phyloP scores from a whole-genome alignment of 2,113 vertebrate species.

The Myiozetetes cayanensis region DNA sequence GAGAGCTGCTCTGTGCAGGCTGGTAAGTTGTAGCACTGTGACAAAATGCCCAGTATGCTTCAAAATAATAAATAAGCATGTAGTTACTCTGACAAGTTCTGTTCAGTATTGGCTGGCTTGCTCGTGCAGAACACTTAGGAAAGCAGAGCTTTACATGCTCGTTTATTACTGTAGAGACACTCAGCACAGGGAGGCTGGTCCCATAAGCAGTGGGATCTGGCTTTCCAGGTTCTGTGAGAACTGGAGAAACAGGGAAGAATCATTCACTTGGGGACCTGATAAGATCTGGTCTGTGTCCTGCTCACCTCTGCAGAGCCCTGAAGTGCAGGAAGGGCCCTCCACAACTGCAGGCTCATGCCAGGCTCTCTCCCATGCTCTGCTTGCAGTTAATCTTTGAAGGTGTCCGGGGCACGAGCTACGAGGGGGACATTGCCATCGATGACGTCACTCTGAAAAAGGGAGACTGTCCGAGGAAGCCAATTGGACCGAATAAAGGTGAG shows the following conservation, averaged over 20 bases:
- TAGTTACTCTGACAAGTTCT: neutral
- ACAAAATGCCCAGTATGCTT: neutral
- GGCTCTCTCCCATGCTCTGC: slow-evolving; percentile 1
- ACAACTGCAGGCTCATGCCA: neutral
- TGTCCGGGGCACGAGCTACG: slow-evolving; percentile 85
- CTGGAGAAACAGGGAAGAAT: neutral
- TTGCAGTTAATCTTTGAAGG: slow-evolving; percentile 94
- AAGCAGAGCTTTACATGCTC: neutral
- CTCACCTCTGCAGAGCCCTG: neutral
- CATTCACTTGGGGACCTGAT: neutral
- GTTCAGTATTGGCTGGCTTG: neutral
- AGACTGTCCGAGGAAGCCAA: slow-evolving; percentile 82
- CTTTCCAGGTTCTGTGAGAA: neutral
- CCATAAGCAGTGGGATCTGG: neutral
- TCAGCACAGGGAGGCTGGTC: neutral
- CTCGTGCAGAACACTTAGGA: neutral
- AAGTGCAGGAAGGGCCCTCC: neutral
- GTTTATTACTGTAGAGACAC: neutral
- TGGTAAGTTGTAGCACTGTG: neutral
- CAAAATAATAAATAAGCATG: slow-evolving; percentile 7
- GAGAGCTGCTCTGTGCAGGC: neutral
- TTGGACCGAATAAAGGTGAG: slow-evolving; percentile 77
- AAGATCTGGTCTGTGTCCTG: neutral
- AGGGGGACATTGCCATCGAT: slow-evolving; percentile 96
- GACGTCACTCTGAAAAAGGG: slow-evolving; percentile 92